These are phyloP conservation scores for Tanypteryx hageni DNA, from an alignment of 2,888 invertebrate species.

Conservation along the genomic window DNA sequence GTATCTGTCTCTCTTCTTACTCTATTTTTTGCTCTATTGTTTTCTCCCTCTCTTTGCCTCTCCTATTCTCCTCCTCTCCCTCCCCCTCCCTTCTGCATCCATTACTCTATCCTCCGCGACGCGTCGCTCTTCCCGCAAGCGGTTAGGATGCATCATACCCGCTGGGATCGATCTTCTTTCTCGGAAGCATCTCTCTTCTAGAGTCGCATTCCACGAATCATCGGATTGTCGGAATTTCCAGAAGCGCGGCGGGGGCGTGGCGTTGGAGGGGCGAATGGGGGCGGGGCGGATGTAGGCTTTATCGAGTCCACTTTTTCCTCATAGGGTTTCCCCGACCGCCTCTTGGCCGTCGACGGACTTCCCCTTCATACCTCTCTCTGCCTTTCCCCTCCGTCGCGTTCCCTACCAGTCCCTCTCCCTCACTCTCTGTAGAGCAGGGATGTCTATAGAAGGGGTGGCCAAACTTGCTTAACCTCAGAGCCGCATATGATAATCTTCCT, in stretches of 20 bases:
- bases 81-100: background rate
- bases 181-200: background rate
- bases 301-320: conserved; percentile 45
- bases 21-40: too few species aligned
- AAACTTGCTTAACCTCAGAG: too few species aligned
- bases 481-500: too few species aligned
- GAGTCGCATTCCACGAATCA: conserved; percentile 41
- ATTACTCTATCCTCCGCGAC: background rate
- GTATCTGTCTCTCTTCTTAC: too few species aligned
- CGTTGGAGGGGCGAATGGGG: background rate
- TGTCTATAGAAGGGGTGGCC: background rate
- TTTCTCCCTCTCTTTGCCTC: too few species aligned
- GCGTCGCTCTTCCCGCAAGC: background rate
- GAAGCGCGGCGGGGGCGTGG: background rate
- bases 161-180: conserved; percentile 56
- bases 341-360: background rate
- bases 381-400: background rate
- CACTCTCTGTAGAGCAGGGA: background rate
- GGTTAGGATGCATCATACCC: background rate
- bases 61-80: background rate
- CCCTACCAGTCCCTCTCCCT: background rate
- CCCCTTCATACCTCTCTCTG: background rate
- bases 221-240: conserved; percentile 46
- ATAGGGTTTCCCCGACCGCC: conserved; percentile 48
- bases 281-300: background rate